Evolutionary conservation across 2,888 invertebrate species (phyloP).

Genomic region (Stenodema calcarata): DNA sequence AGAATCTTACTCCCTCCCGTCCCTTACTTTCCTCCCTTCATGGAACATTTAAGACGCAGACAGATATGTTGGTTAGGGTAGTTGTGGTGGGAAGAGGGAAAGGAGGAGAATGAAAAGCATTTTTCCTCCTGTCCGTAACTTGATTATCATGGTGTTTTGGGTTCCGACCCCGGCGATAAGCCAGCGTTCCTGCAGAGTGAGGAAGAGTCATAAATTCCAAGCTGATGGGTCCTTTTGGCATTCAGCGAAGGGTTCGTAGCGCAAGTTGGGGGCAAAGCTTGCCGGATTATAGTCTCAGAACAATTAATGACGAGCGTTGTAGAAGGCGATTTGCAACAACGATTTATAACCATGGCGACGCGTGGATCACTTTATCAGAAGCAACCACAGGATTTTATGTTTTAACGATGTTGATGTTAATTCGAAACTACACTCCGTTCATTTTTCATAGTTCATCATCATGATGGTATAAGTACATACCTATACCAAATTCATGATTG

Average conservation of each 20-base stretch:
- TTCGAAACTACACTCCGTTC: not conserved
- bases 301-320: slow-evolving; percentile 14
- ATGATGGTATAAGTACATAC: no score
- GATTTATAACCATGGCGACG: not conserved
- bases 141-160: slow-evolving; percentile 31
- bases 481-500: no score
- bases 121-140: slow-evolving; percentile 46
- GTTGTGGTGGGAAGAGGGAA: not conserved
- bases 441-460: no score
- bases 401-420: not conserved
- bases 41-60: slow-evolving; percentile 40
- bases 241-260: not conserved
- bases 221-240: slow-evolving; percentile 38
- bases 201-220: slow-evolving; percentile 28
- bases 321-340: not conserved
- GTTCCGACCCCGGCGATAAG: slow-evolving; percentile 13
- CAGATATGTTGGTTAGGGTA: slow-evolving; percentile 1
- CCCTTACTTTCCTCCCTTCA: not conserved
- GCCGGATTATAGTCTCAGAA: slow-evolving; percentile 1
- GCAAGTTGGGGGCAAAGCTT: not conserved
- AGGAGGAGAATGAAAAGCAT: slow-evolving; percentile 26
- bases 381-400: not conserved
- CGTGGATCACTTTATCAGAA: not conserved
- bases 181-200: not conserved
- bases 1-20: not conserved